Conservation (phyloP, 2,113 vertebrate species). For the Pagrus major region DNA sequence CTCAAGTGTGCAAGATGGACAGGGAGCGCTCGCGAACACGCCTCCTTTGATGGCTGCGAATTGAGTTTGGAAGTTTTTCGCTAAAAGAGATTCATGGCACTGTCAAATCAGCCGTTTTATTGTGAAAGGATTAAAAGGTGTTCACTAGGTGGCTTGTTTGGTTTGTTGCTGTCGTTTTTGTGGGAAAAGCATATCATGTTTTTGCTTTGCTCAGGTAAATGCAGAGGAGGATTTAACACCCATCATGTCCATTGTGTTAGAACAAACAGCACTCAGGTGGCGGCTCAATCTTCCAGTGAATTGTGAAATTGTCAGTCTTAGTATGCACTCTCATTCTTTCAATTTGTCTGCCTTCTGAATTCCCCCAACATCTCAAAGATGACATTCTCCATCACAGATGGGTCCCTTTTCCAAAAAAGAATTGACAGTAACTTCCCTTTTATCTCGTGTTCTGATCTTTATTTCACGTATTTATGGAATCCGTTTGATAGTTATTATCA, state of each 20-base stretch:
- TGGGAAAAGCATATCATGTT: slow-evolving; percentile 1
- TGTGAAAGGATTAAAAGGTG: slow-evolving; percentile 17
- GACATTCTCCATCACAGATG: slow-evolving; percentile 27
- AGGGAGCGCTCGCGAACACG: neutral
- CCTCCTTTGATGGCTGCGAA: slow-evolving; percentile 8
- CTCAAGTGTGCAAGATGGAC: slow-evolving; percentile 53
- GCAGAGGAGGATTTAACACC: slow-evolving; percentile 1
- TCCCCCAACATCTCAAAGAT: slow-evolving; percentile 29
- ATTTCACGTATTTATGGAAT: slow-evolving; percentile 69
- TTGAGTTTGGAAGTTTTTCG: slow-evolving; percentile 6
- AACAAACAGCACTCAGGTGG: slow-evolving; percentile 21
- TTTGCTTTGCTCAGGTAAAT: slow-evolving; percentile 20
- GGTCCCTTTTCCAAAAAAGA: slow-evolving; percentile 31
- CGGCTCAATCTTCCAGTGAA: slow-evolving; percentile 44
- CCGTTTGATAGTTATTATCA: slow-evolving; percentile 65
- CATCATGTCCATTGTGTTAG: slow-evolving; percentile 29
- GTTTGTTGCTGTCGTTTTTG: neutral
- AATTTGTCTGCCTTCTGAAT: slow-evolving; percentile 40
- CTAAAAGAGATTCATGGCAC: slow-evolving; percentile 7
- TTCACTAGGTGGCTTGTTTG: slow-evolving; percentile 10
- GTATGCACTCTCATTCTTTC: slow-evolving; percentile 30
- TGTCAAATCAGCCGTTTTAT: slow-evolving; percentile 29
- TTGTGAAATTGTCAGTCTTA: slow-evolving; percentile 52
- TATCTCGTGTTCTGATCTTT: slow-evolving; percentile 51
- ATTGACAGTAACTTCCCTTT: slow-evolving; percentile 39